phyloP scores from a whole-genome alignment of 2,888 invertebrate species.

The Escarpia spicata region DNA sequence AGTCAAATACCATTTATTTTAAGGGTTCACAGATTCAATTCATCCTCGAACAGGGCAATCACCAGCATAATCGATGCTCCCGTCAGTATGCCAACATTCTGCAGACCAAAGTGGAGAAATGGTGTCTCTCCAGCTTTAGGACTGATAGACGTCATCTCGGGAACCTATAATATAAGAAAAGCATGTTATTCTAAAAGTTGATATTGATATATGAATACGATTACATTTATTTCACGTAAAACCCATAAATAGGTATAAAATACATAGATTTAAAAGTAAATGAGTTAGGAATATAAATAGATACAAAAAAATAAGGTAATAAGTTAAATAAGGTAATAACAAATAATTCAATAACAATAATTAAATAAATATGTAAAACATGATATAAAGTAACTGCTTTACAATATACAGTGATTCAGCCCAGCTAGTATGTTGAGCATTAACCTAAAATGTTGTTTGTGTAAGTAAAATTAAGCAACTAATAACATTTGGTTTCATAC shows the following conservation, averaged over 20 bases:
- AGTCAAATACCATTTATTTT: not conserved
- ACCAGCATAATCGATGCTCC: slow-evolving; percentile 88
- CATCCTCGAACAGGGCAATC: slow-evolving; percentile 88
- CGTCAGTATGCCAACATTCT: slow-evolving; percentile 80
- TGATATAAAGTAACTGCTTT: too few species aligned
- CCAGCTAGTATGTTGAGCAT: too few species aligned
- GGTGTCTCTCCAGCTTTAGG: slow-evolving; percentile 64
- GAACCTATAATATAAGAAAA: slow-evolving; percentile 73
- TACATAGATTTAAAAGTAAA: not conserved
- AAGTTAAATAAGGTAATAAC: too few species aligned
- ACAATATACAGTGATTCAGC: too few species aligned
- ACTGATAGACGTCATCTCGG: slow-evolving; percentile 76
- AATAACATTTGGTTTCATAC: too few species aligned
- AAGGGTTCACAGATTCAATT: slow-evolving; percentile 67
- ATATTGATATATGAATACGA: not conserved
- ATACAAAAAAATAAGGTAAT: too few species aligned
- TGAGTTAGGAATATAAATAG: too few species aligned
- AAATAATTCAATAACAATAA: too few species aligned
- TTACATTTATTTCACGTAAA: not conserved
- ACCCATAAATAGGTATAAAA: not conserved
- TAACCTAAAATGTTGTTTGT: too few species aligned
- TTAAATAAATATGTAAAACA: too few species aligned
- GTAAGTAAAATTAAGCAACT: too few species aligned
- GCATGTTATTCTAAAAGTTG: not conserved
- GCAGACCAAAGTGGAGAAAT: slow-evolving; percentile 81